Conservation (phyloP, 2,797 vertebrate species). For the Melanotaenia maccullochi region DNA sequence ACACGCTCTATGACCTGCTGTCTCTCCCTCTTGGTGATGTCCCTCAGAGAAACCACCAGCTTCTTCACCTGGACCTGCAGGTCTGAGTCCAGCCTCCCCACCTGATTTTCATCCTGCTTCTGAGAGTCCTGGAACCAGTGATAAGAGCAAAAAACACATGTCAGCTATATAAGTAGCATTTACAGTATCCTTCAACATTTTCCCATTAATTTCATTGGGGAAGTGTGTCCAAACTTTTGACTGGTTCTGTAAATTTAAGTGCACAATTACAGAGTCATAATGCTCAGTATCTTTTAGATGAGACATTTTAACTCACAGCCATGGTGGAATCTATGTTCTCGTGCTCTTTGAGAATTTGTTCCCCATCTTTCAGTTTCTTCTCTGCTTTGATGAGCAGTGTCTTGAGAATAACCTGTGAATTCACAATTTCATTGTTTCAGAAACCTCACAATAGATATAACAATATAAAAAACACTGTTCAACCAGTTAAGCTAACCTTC, state of each 20-base stretch:
- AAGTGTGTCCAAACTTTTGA: too few relatives aligned
- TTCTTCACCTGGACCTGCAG: conserved; percentile 73
- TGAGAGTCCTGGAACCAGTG: conserved; percentile 64
- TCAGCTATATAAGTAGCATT: background rate
- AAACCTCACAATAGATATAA: background rate
- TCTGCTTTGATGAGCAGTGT: conserved; percentile 73
- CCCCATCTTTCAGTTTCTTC: conserved; percentile 72
- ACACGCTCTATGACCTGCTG: conserved; percentile 66
- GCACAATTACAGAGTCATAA: background rate
- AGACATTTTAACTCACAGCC: conserved; percentile 63
- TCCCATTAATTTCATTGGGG: background rate
- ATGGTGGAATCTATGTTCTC: conserved; percentile 62
- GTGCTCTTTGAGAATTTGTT: conserved; percentile 72
- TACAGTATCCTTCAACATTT: too few relatives aligned
- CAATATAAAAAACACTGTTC: background rate
- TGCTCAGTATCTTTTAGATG: background rate
- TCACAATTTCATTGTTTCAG: conserved; percentile 11
- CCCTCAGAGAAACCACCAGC: conserved; percentile 71
- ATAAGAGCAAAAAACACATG: background rate
- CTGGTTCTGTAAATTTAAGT: background rate
- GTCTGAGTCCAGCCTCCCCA: conserved; percentile 69
- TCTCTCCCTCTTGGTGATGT: conserved; percentile 71
- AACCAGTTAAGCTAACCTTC: conserved; percentile 64
- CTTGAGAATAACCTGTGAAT: conserved; percentile 72
- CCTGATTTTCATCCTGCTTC: conserved; percentile 64